Evolutionary conservation across 2,797 vertebrate genomes (phyloP), one percentile per base, ranked within the genome.

Genomic region (Hipposideros larvatus): DNA sequence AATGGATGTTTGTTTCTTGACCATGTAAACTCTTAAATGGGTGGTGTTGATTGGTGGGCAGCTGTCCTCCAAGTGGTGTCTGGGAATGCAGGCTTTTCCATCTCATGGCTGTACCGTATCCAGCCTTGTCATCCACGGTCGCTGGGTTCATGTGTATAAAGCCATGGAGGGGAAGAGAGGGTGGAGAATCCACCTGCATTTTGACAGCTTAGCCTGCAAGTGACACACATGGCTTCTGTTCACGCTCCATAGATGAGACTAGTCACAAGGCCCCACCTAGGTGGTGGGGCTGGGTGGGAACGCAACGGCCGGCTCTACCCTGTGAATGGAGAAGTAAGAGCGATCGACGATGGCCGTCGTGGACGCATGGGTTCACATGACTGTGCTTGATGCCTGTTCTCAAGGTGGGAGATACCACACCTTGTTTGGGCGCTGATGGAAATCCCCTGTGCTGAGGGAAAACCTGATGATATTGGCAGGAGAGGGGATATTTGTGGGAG

Each of bases 341-440:
- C 0, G 7, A 22, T 1, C 24, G 43, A 43, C 2, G 6, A 6
- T 11, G 22, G 37, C 71, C 15, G 5, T 28, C 71, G 31, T 43
- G 3, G 19, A 18, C 22, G 2, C 74, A 9, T 1, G 31, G 74
- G 31, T n/a, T 22, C 74, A 11, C 74, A n/a, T 18, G 11, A 22
- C 3, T 28, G 59, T 61, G 59, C 59, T 26, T 24, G 59, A 61
- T 13, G 59, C 59, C 59, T 61, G 59, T 61, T 61, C 59, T 61
- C 59, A 13, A 61, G 74, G 74, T 22, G 74, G 74, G 74, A 77
- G 19, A 34, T 1, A 21, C 48, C 5, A 11, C 73, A 31, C 46
- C 8, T 6, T 5, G 43, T 48, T 16, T 31, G 24, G 74, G 48
- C 5, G 31, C 48, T 4, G 74, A 21, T 14, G 31, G 48, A 14